Evolutionary conservation across 1,140 invertebrate genomes (phyloP).

Genomic region (Drosophila pectinifera): DNA sequence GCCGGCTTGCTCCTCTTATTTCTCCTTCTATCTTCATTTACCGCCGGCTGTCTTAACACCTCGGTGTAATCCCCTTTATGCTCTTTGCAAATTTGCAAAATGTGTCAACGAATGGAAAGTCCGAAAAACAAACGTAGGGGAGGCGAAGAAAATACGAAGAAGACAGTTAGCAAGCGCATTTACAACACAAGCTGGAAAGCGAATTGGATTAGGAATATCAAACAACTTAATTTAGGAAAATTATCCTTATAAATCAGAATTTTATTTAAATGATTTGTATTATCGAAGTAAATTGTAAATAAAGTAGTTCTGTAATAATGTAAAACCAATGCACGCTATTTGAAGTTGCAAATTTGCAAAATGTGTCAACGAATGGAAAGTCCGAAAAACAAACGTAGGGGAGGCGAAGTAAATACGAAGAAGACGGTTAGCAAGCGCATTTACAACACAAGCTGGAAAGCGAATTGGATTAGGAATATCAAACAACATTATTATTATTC

Average conservation of each 20-base stretch:
- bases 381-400: slow-evolving; percentile 8
- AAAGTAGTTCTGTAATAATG: too few species aligned
- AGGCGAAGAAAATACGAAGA: background rate
- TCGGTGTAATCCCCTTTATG: slow-evolving; percentile 34
- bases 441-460: background rate
- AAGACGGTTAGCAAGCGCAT: too few species aligned
- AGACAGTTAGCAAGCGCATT: too few species aligned
- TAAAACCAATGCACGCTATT: too few species aligned
- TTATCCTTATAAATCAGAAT: background rate
- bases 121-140: slow-evolving; percentile 5
- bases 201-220: background rate
- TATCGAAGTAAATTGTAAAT: too few species aligned
- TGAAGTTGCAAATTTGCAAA: slow-evolving; percentile 17
- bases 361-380: slow-evolving; percentile 29
- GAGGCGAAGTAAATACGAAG: background rate
- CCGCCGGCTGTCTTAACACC: slow-evolving; percentile 30
- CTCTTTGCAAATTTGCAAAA: slow-evolving; percentile 24
- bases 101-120: slow-evolving; percentile 27
- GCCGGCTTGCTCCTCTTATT: slow-evolving; percentile 23
- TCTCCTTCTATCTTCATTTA: slow-evolving; percentile 4
- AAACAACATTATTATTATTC: background rate
- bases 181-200: background rate
- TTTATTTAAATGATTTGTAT: too few species aligned
- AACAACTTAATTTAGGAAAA: background rate
- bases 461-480: background rate